Base-by-base conservation (phyloP, 2,888 invertebrate genomes). In the Tupiocoris notatus region DNA sequence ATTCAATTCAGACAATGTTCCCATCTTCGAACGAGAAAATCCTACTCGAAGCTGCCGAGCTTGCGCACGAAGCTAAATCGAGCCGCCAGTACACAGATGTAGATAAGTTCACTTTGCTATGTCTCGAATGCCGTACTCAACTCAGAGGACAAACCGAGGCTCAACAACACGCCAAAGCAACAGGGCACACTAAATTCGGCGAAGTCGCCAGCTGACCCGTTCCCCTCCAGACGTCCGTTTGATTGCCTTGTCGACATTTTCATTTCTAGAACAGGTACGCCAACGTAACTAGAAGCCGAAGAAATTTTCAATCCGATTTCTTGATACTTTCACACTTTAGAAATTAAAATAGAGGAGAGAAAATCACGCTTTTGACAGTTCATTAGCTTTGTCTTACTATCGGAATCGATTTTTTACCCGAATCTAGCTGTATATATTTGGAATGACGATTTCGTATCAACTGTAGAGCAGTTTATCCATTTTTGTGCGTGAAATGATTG, bases 21-120 rank as follows among this genome's bases (percentile, higher is more conserved):
- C 90, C 92, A 0, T 86, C 89, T 0, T 88, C 89, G 81, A 93
- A 96, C 83, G 86, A 89, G 79, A 86, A 86, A 16, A 88, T 95
- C 18, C 88, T 93, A 79, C 86, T 87, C 73, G 92, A 94, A 84
- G 97, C 96, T 0, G 89, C 92, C 81, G 92, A 93, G 81, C 83
- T 98, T 66, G 96, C 95, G 0, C 87, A 88, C 74, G 96, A 96
- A 85, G 95, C 95, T 0, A 93, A 94, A 83, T 91, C 92, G 0
- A 92, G 93, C 79, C 87, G 93, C 78, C 96, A 96, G 84, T 97
- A 90, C 84, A 97, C 96, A 0, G 95, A 97, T 85, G 88, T 95
- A 2, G 89, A 92, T 82, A 93, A 92, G 82, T 96, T 96, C 82
- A 91, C 91, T 0, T 85, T 97, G 16, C 90, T 91, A 80, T 97